These are phyloP conservation scores for Cotesia typhae DNA, from an alignment of 1,140 invertebrate species.

Conservation along the genomic window DNA sequence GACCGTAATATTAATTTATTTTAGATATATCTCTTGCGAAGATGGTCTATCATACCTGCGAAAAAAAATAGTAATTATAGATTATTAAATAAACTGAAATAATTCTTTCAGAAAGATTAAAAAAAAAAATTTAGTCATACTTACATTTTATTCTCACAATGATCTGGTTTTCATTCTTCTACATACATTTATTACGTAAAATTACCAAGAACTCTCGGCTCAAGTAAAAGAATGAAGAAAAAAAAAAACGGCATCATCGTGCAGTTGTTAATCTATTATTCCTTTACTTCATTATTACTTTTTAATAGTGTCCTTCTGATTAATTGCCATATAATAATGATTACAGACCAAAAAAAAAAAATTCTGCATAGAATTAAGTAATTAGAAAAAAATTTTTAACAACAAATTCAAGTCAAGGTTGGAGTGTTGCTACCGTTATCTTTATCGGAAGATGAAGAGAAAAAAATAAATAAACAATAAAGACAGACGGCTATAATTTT, in stretches of 20 bases:
- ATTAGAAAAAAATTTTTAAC: neutral
- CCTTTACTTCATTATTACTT: neutral
- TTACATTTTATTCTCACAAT: no score
- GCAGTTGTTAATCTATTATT: neutral
- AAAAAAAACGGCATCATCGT: no score
- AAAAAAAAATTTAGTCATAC: neutral
- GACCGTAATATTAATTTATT: neutral
- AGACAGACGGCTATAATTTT: no score
- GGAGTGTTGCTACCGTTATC: conserved; percentile 1
- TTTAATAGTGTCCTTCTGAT: neutral
- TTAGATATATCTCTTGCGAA: neutral
- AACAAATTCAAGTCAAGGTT: neutral
- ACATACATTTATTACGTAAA: no score
- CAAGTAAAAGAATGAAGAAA: no score
- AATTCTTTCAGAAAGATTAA: neutral
- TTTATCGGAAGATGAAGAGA: neutral
- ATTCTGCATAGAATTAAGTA: no score
- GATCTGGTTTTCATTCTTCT: no score
- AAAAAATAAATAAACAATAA: neutral
- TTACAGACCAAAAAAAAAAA: no score
- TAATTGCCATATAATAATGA: no score
- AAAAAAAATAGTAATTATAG: neutral
- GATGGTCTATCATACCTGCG: neutral
- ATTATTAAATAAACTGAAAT: neutral
- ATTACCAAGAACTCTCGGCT: no score